phyloP scores from a whole-genome alignment of 2,113 vertebrate genomes.

The Corythoichthys intestinalis region DNA sequence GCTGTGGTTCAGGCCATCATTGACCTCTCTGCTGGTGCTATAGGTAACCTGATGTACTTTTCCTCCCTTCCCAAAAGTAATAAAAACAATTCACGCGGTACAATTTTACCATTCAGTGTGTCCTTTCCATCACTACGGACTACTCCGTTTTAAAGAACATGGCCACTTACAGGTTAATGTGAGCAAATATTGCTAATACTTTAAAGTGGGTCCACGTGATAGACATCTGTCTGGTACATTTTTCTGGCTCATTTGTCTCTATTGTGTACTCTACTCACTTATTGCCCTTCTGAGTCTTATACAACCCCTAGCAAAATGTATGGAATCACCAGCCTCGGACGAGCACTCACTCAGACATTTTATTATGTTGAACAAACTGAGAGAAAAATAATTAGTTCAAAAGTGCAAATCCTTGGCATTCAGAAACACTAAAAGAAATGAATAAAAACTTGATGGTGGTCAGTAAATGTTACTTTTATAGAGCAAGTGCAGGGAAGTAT shows the following conservation, averaged over 20 bases:
- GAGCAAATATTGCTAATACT: neutral
- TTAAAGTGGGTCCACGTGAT: neutral
- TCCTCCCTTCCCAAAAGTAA: neutral
- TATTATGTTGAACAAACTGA: no score
- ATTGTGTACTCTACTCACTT: neutral
- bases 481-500: no score
- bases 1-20: slow-evolving; percentile 87
- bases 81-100: neutral
- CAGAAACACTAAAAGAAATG: no score
- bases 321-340: no score
- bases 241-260: slow-evolving; percentile 42
- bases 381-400: no score
- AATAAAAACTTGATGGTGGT: no score
- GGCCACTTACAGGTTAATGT: neutral
- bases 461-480: no score
- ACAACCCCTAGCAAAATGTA: neutral
- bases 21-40: slow-evolving; percentile 90
- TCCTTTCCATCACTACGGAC: neutral
- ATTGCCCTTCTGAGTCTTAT: slow-evolving; percentile 2
- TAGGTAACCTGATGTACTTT: slow-evolving; percentile 73
- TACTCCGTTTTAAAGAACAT: neutral
- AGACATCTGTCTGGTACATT: slow-evolving; percentile 26
- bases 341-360: no score
- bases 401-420: no score
- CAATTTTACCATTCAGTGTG: neutral